Percentiles rank a stretch among this genome's conserved stretches.
Evolutionary conservation across 2,888 invertebrate species (phyloP).

Genomic region (Caenorhabditis sp.): DNA sequence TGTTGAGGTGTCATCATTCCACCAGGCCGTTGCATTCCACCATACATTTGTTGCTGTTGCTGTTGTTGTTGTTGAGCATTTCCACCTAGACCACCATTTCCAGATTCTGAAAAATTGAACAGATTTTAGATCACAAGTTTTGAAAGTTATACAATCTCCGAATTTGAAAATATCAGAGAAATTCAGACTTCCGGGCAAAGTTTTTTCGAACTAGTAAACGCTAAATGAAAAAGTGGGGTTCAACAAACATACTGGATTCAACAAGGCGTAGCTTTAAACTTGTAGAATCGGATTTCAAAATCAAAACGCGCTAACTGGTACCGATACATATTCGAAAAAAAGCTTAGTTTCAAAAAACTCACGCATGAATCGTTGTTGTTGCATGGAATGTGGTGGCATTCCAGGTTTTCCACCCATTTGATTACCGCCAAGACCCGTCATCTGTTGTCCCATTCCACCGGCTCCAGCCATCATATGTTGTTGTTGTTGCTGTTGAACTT

Average conservation of each 20-base stretch:
- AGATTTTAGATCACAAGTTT: not conserved
- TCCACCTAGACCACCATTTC: conserved; percentile 7
- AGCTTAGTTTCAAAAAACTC: too few species aligned
- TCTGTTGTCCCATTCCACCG: conserved; percentile 28
- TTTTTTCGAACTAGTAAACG: not conserved
- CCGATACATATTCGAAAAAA: too few species aligned
- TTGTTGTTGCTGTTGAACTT: conserved; percentile 14
- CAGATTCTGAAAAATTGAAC: not conserved
- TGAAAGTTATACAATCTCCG: conserved; percentile 10
- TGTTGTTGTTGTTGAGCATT: conserved; percentile 30
- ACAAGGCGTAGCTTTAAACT: too few species aligned
- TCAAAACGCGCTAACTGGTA: too few species aligned
- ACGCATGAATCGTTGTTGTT: conserved; percentile 43
- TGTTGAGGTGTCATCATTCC: conserved; percentile 19
- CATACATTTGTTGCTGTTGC: conserved; percentile 71
- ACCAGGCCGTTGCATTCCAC: conserved; percentile 5
- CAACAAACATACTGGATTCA: too few species aligned
- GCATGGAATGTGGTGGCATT: conserved; percentile 17
- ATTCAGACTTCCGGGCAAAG: too few species aligned
- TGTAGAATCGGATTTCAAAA: too few species aligned
- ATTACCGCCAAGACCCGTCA: conserved; percentile 15
- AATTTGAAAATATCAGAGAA: conserved; percentile 2
- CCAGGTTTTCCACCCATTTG: conserved; percentile 7
- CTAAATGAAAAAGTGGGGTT: too few species aligned
- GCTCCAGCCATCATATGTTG: not conserved